phyloP scores from a whole-genome alignment of 2,113 vertebrate species.

The Mellivora capensis region DNA sequence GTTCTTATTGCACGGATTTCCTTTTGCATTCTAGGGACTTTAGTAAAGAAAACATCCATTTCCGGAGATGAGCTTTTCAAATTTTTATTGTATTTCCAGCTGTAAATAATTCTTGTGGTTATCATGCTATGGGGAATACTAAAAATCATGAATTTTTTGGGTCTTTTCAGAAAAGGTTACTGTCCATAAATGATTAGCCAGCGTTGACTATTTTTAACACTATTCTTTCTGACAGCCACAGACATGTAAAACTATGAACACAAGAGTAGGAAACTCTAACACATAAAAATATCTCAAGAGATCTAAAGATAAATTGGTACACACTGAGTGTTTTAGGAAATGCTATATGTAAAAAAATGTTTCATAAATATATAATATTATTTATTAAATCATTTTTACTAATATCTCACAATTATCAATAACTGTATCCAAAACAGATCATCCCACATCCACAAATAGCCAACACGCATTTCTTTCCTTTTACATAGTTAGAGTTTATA shows the following conservation, averaged over 20 bases:
- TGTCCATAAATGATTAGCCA: background rate
- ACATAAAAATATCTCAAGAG: background rate
- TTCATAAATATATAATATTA: background rate
- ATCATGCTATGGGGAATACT: background rate
- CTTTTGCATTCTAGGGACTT: conserved; percentile 45
- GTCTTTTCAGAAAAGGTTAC: conserved; percentile 2
- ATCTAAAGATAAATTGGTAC: background rate
- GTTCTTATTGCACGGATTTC: conserved; percentile 45
- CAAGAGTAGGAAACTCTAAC: background rate
- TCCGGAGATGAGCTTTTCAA: conserved; percentile 34
- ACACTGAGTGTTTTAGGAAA: background rate
- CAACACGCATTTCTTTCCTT: background rate
- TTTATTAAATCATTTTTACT: background rate
- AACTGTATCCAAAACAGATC: background rate
- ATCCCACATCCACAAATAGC: background rate
- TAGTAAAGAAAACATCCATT: conserved; percentile 45
- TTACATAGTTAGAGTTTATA: background rate
- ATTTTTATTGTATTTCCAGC: conserved; percentile 46
- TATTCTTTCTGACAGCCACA: background rate
- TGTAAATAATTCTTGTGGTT: conserved; percentile 47
- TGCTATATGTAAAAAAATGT: background rate
- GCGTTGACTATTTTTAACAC: background rate
- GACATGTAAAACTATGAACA: background rate
- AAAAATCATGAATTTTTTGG: background rate
- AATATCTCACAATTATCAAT: background rate